These are phyloP conservation scores for Pedetes capensis DNA, from an alignment of 2,113 vertebrate genomes.

Conservation along the genomic window DNA sequence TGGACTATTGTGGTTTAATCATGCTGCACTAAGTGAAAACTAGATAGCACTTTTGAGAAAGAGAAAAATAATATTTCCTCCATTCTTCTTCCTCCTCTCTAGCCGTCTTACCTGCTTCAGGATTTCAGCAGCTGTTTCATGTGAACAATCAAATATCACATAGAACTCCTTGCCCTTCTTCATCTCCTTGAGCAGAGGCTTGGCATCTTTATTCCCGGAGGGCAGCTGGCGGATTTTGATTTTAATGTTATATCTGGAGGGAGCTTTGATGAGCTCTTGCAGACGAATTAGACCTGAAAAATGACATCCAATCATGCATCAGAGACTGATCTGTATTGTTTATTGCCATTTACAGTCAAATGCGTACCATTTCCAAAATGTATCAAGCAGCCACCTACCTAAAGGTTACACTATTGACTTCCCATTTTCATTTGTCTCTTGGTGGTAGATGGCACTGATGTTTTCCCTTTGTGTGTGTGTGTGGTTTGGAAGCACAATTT, in stretches of 20 bases:
- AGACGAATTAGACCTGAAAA: constrained; percentile 94
- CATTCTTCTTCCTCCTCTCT: background rate
- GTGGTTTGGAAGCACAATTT: constrained; percentile 47
- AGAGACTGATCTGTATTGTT: constrained; percentile 47
- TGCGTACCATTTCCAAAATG: constrained; percentile 4
- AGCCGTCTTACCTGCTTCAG: constrained; percentile 92
- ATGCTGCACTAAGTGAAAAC: background rate
- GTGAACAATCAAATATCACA: constrained; percentile 97
- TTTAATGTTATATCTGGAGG: constrained; percentile 97
- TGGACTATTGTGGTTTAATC: background rate
- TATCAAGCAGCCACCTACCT: background rate
- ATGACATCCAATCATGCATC: constrained; percentile 63
- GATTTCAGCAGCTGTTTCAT: constrained; percentile 92
- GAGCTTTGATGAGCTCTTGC: constrained; percentile 99
- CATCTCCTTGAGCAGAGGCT: constrained; percentile 98
- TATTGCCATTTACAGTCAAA: constrained; percentile 41
- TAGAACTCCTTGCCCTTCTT: constrained; percentile 98
- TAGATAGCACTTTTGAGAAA: background rate
- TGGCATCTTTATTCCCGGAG: constrained; percentile 93
- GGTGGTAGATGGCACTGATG: background rate
- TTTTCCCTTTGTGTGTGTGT: constrained; percentile 7
- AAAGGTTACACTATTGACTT: constrained; percentile 47
- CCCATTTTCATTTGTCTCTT: constrained; percentile 22
- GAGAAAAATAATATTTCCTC: background rate
- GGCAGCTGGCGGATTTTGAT: constrained; percentile 98